phyloP scores from a whole-genome alignment of 2,113 vertebrate species.

The Hyperopisus bebe region DNA sequence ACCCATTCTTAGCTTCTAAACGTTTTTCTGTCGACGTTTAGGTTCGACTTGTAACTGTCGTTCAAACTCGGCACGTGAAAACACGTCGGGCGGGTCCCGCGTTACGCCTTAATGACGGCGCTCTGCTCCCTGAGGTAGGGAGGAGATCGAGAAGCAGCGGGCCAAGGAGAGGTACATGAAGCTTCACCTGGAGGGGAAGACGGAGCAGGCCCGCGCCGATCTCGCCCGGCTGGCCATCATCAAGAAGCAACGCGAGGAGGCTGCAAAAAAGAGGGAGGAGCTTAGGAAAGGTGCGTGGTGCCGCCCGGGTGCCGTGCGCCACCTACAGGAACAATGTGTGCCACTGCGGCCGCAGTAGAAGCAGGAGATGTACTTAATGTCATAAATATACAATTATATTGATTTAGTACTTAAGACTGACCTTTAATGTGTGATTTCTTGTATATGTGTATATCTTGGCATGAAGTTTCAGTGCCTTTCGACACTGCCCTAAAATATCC shows the following conservation, averaged over 20 bases:
- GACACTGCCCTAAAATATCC: neutral
- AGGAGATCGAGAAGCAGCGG: conserved; percentile 73
- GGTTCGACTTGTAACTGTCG: no score
- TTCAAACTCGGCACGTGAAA: neutral
- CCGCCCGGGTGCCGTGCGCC: neutral
- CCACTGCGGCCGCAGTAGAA: neutral
- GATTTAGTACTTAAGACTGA: neutral
- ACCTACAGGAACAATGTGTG: neutral
- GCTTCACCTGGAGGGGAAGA: conserved; percentile 70
- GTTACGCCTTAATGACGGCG: neutral
- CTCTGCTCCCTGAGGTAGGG: conserved; percentile 41
- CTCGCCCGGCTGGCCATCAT: conserved; percentile 69
- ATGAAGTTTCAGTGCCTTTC: neutral
- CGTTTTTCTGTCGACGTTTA: neutral
- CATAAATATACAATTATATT: neutral
- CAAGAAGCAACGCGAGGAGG: conserved; percentile 70
- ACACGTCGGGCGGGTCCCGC: neutral
- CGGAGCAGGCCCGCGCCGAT: conserved; percentile 66
- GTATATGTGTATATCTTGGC: neutral
- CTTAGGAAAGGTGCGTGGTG: conserved; percentile 60
- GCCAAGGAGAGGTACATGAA: conserved; percentile 71
- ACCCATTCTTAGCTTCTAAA: neutral
- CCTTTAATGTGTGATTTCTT: neutral
- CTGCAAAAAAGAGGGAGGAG: conserved; percentile 63
- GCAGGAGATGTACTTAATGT: neutral